Percentiles rank a stretch among this genome's conserved stretches.
phyloP scores from a whole-genome alignment of 2,888 invertebrate species.

The Agrotis exclamationis region DNA sequence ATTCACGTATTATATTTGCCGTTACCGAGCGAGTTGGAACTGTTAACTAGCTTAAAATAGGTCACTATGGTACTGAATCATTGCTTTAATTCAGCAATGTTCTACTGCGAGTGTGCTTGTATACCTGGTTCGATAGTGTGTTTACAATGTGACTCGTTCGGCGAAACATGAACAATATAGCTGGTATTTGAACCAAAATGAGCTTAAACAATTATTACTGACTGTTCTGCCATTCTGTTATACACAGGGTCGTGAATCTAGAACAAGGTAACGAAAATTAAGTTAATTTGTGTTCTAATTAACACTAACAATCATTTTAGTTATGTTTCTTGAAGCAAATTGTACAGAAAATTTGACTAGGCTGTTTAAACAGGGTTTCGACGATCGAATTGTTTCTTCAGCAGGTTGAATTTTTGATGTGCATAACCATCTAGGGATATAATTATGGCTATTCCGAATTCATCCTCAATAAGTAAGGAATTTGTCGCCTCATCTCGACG shows the following conservation, averaged over 20 bases:
- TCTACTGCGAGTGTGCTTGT: constrained; percentile 24
- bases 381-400: no score
- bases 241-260: not conserved
- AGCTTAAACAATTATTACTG: constrained; percentile 34
- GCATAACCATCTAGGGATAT: no score
- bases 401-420: no score
- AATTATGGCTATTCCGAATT: not conserved
- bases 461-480: constrained; percentile 27
- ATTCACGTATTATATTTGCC: constrained; percentile 34
- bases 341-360: not conserved
- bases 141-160: constrained; percentile 33
- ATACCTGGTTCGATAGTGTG: constrained; percentile 38
- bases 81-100: constrained; percentile 38
- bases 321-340: not conserved
- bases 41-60: constrained; percentile 49
- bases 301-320: not conserved
- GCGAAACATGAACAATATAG: constrained; percentile 40
- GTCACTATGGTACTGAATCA: constrained; percentile 53
- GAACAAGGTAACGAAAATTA: not conserved
- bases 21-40: constrained; percentile 22
- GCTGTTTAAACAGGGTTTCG: no score
- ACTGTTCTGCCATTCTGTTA: constrained; percentile 9
- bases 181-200: constrained; percentile 38
- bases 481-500: constrained; percentile 26
- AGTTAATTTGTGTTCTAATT: not conserved